Conservation (phyloP, 2,113 vertebrate genomes). For the Heterotis niloticus region DNA sequence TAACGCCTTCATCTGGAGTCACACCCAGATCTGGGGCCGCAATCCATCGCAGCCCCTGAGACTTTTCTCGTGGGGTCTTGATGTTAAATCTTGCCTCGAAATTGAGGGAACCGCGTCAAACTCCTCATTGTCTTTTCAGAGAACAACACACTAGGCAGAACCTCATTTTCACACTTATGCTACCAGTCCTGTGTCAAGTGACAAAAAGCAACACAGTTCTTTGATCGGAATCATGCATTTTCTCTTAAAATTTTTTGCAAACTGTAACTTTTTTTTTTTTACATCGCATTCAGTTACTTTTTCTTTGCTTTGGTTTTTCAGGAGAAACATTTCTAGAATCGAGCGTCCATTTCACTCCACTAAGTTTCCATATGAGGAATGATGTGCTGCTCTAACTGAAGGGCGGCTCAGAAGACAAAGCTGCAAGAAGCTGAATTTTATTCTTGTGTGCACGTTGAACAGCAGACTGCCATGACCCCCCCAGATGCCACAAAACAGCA, state of each 20-base stretch:
- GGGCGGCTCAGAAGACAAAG: too few relatives aligned
- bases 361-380: not conserved
- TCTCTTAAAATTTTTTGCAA: not conserved
- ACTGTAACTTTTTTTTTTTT: not conserved
- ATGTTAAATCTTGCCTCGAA: not conserved
- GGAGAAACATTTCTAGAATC: slow-evolving; percentile 30
- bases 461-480: too few relatives aligned
- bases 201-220: not conserved
- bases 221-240: not conserved
- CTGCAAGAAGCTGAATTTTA: too few relatives aligned
- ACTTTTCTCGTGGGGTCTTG: not conserved
- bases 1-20: slow-evolving; percentile 9
- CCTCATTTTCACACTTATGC: too few relatives aligned
- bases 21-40: not conserved
- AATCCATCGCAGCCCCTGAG: not conserved
- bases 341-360: not conserved
- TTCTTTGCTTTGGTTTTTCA: slow-evolving; percentile 29
- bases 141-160: too few relatives aligned
- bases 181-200: too few relatives aligned
- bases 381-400: too few relatives aligned
- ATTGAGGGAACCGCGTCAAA: not conserved
- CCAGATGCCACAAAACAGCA: too few relatives aligned
- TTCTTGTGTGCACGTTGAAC: too few relatives aligned
- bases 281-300: slow-evolving; percentile 28
- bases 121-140: too few relatives aligned